Percentiles rank a stretch among this genome's conserved stretches.
phyloP scores from a whole-genome alignment of 2,797 vertebrate species.

The Uromys caudimaculatus region DNA sequence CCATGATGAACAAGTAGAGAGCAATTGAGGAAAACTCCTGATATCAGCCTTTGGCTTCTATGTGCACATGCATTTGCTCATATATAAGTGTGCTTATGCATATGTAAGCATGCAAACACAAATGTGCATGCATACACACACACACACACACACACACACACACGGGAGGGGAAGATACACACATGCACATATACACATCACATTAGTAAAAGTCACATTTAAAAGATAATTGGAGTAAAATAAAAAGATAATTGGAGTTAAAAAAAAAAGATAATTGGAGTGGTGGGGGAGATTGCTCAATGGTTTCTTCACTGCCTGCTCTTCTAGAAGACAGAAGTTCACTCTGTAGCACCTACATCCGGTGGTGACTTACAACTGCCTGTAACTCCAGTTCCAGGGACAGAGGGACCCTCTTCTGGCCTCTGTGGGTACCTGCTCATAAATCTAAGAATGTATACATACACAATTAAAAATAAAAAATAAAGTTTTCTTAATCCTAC shows the following conservation, averaged over 20 bases:
- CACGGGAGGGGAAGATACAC: neutral
- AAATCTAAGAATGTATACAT: neutral
- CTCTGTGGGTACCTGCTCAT: neutral
- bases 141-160: neutral
- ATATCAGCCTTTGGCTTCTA: neutral
- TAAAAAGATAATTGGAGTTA: neutral
- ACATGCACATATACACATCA: no score
- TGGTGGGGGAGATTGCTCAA: rapidly evolving
- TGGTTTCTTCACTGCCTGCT: neutral
- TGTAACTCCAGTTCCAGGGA: neutral
- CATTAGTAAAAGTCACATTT: neutral
- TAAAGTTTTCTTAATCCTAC: neutral
- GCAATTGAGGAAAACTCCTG: neutral
- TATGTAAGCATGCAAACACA: neutral
- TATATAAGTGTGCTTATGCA: neutral
- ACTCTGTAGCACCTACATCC: neutral
- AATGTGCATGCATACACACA: neutral
- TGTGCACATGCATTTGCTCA: neutral
- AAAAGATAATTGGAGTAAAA: neutral
- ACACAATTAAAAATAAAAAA: neutral
- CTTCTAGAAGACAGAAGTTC: neutral
- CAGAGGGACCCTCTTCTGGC: neutral
- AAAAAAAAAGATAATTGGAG: neutral
- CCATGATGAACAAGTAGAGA: neutral
- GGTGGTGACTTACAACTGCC: neutral